phyloP scores from a whole-genome alignment of 2,797 vertebrate genomes.

The Microctenopoma stevenorrisi region DNA sequence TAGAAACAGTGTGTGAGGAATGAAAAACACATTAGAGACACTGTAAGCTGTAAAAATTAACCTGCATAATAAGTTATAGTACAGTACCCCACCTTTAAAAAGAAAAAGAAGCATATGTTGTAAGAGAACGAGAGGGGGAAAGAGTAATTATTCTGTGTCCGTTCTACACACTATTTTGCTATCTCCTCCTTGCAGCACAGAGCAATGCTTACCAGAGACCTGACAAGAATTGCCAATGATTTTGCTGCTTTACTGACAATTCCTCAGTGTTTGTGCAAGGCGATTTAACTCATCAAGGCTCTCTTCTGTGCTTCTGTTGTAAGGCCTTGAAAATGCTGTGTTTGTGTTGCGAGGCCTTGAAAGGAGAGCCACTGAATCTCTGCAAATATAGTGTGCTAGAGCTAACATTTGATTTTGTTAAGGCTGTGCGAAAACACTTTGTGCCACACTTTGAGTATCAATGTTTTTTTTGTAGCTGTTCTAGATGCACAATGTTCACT shows the following conservation, averaged over 20 bases:
- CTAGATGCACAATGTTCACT: constrained; percentile 10
- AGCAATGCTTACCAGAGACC: constrained; percentile 80
- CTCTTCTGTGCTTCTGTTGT: constrained; percentile 80
- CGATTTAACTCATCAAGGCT: constrained; percentile 83
- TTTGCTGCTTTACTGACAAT: constrained; percentile 80
- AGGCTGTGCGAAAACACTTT: constrained; percentile 52
- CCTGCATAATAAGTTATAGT: constrained; percentile 43
- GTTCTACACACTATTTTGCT: constrained; percentile 79
- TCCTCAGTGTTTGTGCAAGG: constrained; percentile 82
- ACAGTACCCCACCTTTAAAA: constrained; percentile 31
- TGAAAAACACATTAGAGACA: constrained; percentile 23
- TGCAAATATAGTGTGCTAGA: constrained; percentile 53
- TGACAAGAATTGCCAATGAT: constrained; percentile 86
- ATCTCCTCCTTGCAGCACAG: constrained; percentile 82
- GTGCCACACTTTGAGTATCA: constrained; percentile 41
- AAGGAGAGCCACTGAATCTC: constrained; percentile 70
- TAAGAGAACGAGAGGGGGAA: constrained; percentile 54
- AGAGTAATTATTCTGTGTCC: constrained; percentile 83
- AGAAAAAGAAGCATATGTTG: constrained; percentile 38
- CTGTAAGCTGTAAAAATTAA: constrained; percentile 48
- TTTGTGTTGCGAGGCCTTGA: constrained; percentile 77
- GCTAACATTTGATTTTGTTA: constrained; percentile 71
- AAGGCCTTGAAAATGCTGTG: constrained; percentile 80
- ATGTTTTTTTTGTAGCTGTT: background rate
- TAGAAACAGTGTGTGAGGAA: constrained; percentile 4